phyloP scores from a whole-genome alignment of 2,113 vertebrate genomes.

The Tinamus guttatus region DNA sequence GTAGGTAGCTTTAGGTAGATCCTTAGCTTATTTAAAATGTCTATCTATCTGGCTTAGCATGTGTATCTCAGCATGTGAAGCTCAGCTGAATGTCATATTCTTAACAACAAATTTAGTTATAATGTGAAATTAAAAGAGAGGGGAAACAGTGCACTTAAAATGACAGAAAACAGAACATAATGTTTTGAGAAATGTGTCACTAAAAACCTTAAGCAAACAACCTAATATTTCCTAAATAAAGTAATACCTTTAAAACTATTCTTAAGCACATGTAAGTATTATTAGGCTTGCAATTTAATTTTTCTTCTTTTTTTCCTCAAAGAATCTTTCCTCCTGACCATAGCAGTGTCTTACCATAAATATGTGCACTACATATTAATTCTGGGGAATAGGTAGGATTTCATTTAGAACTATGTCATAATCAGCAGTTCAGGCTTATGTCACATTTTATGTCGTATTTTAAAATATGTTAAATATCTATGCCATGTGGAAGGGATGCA shows the following conservation, averaged over 20 bases:
- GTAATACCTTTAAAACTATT: neutral
- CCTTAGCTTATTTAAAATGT: neutral
- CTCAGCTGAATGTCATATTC: slow-evolving; percentile 22
- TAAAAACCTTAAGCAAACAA: neutral
- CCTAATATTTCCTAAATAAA: neutral
- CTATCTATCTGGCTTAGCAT: neutral
- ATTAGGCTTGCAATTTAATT: neutral
- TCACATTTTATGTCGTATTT: neutral
- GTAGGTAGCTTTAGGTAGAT: no score
- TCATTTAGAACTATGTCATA: neutral
- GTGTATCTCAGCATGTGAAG: no score
- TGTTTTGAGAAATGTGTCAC: neutral
- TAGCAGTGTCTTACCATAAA: accelerated
- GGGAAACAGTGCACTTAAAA: neutral
- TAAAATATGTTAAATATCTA: neutral
- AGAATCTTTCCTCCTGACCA: neutral
- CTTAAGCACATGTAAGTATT: neutral
- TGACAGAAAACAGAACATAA: slow-evolving; percentile 10
- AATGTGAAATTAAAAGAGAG: slow-evolving; percentile 41
- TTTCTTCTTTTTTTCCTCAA: neutral
- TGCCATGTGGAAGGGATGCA: neutral
- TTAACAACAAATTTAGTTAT: slow-evolving; percentile 40
- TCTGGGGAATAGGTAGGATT: neutral
- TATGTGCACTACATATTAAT: neutral
- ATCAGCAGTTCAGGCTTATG: neutral